Evolutionary conservation across 2,797 vertebrate genomes (phyloP), one percentile per base, ranked within the genome.

Genomic region (Perdix hodgsoniae): DNA sequence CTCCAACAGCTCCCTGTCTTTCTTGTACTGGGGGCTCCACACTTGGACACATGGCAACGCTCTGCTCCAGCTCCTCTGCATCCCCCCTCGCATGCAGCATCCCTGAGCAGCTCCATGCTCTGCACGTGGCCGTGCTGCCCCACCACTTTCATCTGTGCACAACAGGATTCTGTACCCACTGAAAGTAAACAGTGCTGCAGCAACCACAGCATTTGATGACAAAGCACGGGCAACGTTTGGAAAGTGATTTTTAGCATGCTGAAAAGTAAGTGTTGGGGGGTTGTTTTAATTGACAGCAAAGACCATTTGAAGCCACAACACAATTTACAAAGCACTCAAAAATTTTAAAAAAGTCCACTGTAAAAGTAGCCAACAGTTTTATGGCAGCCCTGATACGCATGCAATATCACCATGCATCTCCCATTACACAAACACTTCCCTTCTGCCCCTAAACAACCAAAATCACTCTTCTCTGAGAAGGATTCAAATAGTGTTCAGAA

Each of bases 191-290:
- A 0, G 17, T 31, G 42, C 73, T 64, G 60, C 47, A 35, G 75
- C 4, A 13, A n/a, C 44, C 15, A n/a, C 39, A 79, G 60, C 42
- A 29, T 14, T 27, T 37, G 27, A 49, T 8, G 21, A 7, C 10
- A n/a, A 6, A 10, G n/a, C 26, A 29, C 0, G 0, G 27, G 61
- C 47, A 54, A 33, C 21, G 1, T 67, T 71, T 54, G 52, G 18
- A 47, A 93, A 82, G 49, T 0, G 0, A 49, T 65, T 67, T 84
- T 61, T 35, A 74, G 71, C n/a, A 94, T 47, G 56, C 61, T 72
- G 40, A 60, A 70, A 85, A 80, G 71, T 24, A 27, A 72, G n/a
- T 12, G 18, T n/a, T n/a, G 54, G 54, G 18, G 29, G 52, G 29
- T 9, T 27, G 81, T 44, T 44, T 59, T 82, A 73, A 83, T 73